A percentile compares a stretch with the other conserved stretches of the same genome.
Conservation (phyloP, 2,888 invertebrate genomes). For the Drosophila lacicola region DNA sequence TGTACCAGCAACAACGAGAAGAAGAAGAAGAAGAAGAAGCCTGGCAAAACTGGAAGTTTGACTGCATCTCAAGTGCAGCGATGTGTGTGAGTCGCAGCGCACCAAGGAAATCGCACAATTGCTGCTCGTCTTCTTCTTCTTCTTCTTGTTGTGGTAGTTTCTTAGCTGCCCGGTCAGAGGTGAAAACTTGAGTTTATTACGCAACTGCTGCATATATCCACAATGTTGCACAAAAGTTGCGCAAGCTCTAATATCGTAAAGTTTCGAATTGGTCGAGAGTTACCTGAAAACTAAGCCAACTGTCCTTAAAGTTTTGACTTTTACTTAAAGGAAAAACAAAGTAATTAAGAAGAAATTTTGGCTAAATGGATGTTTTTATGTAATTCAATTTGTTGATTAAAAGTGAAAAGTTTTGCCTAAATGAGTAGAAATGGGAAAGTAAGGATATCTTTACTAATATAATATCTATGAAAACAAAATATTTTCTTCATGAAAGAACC, state of each 20-base stretch:
- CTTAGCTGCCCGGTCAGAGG: constrained; percentile 51
- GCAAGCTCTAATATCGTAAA: constrained; percentile 21
- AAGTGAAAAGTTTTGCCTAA: too few species aligned
- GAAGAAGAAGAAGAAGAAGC: too few species aligned
- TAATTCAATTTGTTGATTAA: too few species aligned
- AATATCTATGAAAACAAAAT: too few species aligned
- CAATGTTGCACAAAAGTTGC: constrained; percentile 25
- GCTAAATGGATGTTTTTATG: too few species aligned
- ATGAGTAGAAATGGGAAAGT: too few species aligned
- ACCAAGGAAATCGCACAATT: constrained; percentile 15
- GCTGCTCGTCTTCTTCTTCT: constrained; percentile 1
- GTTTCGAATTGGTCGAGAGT: constrained; percentile 11
- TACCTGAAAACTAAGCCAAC: constrained; percentile 9
- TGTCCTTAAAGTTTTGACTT: constrained; percentile 1
- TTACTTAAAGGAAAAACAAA: too few species aligned
- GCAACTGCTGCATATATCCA: constrained; percentile 22
- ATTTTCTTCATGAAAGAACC: too few species aligned
- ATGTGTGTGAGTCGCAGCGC: constrained; percentile 27
- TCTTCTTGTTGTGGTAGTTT: background rate
- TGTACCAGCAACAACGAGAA: constrained; percentile 25
- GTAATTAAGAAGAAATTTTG: too few species aligned
- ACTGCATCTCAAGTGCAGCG: constrained; percentile 49
- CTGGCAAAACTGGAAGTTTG: constrained; percentile 45
- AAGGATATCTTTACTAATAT: too few species aligned
- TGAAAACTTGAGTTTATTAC: constrained; percentile 60